Evolutionary conservation across 2,113 vertebrate genomes (phyloP).

Genomic region (Glaucidium brasilianum): DNA sequence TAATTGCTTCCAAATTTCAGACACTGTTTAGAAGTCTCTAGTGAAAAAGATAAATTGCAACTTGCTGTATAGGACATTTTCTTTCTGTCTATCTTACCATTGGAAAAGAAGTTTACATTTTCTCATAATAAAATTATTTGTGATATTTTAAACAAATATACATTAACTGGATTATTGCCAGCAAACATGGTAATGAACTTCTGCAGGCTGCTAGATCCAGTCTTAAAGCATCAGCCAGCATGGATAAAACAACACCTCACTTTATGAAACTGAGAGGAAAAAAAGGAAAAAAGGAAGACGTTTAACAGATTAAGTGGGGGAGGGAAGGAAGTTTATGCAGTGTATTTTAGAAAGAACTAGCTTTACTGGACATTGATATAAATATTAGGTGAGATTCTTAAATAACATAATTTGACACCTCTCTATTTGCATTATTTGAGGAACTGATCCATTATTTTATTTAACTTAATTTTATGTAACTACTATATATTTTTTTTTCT

Average conservation of each 20-base stretch:
- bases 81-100: slow-evolving; percentile 33
- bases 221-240: neutral
- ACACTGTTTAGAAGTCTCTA: slow-evolving; percentile 63
- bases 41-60: slow-evolving; percentile 46
- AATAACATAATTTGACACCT: neutral
- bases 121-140: slow-evolving; percentile 29
- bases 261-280: neutral
- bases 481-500: neutral
- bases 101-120: slow-evolving; percentile 45
- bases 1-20: slow-evolving; percentile 76
- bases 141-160: slow-evolving; percentile 54
- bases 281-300: neutral
- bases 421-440: neutral
- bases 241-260: neutral
- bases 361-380: neutral
- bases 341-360: neutral
- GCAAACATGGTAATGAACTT: slow-evolving; percentile 41
- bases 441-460: neutral
- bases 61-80: neutral
- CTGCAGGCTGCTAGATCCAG: neutral
- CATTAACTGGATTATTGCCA: slow-evolving; percentile 61
- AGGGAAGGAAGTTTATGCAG: neutral
- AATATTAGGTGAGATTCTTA: neutral
- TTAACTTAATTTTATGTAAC: neutral
- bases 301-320: neutral